Evolutionary conservation across 92 coral and sea anemone genomes (phyloP), one percentile per base, ranked within the genome.

Genomic region (Paragorgia papillata): DNA sequence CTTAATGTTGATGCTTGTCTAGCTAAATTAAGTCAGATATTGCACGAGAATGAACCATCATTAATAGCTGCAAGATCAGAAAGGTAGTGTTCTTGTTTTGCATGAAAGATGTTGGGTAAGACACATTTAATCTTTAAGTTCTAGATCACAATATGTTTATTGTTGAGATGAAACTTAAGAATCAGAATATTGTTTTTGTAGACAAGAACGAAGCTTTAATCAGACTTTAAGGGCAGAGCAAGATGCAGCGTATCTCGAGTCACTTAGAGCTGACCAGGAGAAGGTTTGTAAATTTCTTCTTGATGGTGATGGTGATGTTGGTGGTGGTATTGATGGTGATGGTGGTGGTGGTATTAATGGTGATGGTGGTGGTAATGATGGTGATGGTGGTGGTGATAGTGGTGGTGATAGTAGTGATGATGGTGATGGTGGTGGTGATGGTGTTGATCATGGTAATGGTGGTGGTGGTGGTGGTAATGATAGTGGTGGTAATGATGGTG

Each of bases 201-300:
- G 98, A 53, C 90, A 85, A 14, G 99, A 95, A 62, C 83, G 99
- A 81, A 95, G 95, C 54, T 90, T 86, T 21, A 76, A 91, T 19
- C 99, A 95, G 37, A 85, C 86, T 29, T 85, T 95, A 28, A 88
- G 99, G 18, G 97, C 92, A 50, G 99, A 95, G 62, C 99, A 95
- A 68, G 99, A 95, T 49, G 95, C 69, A 40, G 99, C 92, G 0
- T 95, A 95, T 66, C 69, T 76, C 27, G 88, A 90, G 79, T 95
- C 99, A 7, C 84, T 95, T 22, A 82, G 83, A 74, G 99, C 99
- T 49, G 99, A 95, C 73, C 91, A 91, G 70, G 99, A 95, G 62
- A 95, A 95, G 88, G 98, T 92, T 62, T 35, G 60, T 3, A 44
- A 6, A 55, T 19, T 27, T n/a, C n/a, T n/a, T 30, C 22, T 21